phyloP scores from a whole-genome alignment of 1,140 invertebrate species.

The Cydia fagiglandana region DNA sequence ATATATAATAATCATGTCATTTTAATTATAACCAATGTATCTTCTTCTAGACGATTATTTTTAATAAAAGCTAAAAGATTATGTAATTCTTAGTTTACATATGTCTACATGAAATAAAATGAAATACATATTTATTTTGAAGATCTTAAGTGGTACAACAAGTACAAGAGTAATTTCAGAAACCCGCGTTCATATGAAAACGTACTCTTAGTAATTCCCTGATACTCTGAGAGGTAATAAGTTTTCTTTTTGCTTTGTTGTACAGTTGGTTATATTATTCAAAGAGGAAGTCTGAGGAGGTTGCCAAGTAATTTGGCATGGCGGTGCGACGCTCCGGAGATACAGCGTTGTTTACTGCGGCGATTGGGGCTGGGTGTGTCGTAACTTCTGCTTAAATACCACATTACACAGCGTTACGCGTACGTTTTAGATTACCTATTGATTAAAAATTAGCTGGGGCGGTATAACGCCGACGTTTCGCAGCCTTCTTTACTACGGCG shows the following conservation, averaged over 20 bases:
- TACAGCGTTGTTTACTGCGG: constrained; percentile 68
- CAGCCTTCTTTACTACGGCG: too few relatives aligned
- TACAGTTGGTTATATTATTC: constrained; percentile 61
- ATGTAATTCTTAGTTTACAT: too few relatives aligned
- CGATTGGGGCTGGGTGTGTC: constrained; percentile 53
- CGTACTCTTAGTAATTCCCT: not conserved
- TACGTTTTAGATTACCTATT: too few relatives aligned
- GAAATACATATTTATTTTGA: too few relatives aligned
- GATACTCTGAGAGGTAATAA: constrained; percentile 37
- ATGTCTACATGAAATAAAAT: too few relatives aligned
- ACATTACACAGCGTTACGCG: constrained; percentile 14
- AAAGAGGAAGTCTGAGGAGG: constrained; percentile 65
- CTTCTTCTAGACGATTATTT: too few relatives aligned
- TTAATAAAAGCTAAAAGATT: too few relatives aligned
- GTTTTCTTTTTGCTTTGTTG: constrained; percentile 53
- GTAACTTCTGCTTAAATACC: constrained; percentile 69
- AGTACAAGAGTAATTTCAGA: not conserved
- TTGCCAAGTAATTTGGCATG: constrained; percentile 74
- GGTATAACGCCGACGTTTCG: too few relatives aligned
- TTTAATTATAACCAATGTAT: too few relatives aligned
- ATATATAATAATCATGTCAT: too few relatives aligned
- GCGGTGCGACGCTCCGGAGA: constrained; percentile 49
- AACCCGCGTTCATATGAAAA: not conserved
- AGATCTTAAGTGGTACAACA: not conserved
- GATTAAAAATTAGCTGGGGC: too few relatives aligned